Evolutionary conservation across 1,140 invertebrate genomes (phyloP), one percentile per base, ranked within the genome.

Genomic region (Papilio machaon): DNA sequence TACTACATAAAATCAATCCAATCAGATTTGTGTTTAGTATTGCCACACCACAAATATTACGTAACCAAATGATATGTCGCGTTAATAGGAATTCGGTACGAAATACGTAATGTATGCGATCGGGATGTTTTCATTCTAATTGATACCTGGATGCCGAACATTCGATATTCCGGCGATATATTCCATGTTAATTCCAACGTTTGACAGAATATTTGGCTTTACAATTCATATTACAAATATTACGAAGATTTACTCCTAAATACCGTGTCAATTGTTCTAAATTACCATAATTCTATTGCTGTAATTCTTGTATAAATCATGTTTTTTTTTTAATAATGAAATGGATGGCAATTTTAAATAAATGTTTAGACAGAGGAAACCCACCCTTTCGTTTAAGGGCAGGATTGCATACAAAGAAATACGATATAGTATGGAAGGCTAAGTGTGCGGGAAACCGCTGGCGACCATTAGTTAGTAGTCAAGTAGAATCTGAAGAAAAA

Each of bases 101-200:
- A 73, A 38, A 52, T 75, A 35, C 46, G 74, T 15, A 52, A 52
- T 54, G 47, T 73, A 17, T 73, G 38, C 38, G 1, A 17, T 74
- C 46, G 46, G 73, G 73, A 76, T 76, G 46, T 76, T 76, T 49
- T 76, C n/a, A 11, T 30, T 30, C 43, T 76, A 54, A 75, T 75
- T 75, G 74, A 54, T 49, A 52, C 46, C 46, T 46, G 74, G 19
- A 76, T 76, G 23, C 47, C 74, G 19, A 73, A 76, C 47, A 76
- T 49, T 76, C 10, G n/a, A 8, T 76, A 76, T 76, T 76, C 47
- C 17, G 9, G 38, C 23, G 74, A 49, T 17, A 49, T 52, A 76
- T 70, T 70, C 47, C 47, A n/a, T n/a, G 46, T 49, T 52, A 19
- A 76, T 30, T 49, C 19, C 17, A 74, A 38, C 46, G 11, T 76